Percentiles rank a stretch among this genome's conserved stretches.
Evolutionary conservation across 2,888 invertebrate genomes (phyloP).

Genomic region (Fragum whitleyi): DNA sequence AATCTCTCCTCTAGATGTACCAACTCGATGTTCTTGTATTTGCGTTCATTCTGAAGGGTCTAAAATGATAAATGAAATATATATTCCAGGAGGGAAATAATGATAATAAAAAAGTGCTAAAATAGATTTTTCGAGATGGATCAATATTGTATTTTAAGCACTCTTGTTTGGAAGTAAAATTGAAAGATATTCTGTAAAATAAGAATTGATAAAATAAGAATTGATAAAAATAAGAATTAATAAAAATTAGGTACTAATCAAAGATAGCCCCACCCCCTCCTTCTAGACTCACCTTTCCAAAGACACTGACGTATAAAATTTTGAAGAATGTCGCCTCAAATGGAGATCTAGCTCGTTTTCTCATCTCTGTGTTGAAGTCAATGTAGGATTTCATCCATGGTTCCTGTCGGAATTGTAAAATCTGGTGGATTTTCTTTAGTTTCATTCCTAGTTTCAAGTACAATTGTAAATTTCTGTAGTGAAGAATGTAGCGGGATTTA

Average conservation of each 20-base stretch:
- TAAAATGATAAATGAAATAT: background rate
- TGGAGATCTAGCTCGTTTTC: constrained; percentile 78
- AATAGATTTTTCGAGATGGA: background rate
- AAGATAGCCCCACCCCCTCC: too few species aligned
- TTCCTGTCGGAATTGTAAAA: too few species aligned
- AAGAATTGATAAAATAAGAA: background rate
- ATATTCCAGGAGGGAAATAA: background rate
- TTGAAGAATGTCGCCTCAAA: constrained; percentile 78
- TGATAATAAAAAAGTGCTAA: background rate
- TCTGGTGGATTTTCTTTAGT: too few species aligned
- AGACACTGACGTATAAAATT: constrained; percentile 77
- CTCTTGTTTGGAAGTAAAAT: too few species aligned
- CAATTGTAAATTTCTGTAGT: too few species aligned
- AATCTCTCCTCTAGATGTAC: constrained; percentile 38
- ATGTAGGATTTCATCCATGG: constrained; percentile 83
- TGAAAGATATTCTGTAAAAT: too few species aligned
- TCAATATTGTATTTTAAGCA: too few species aligned
- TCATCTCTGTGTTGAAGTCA: constrained; percentile 73
- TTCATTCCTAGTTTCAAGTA: constrained; percentile 62
- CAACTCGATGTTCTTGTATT: constrained; percentile 44
- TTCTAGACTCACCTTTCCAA: constrained; percentile 82
- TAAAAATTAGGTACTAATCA: background rate
- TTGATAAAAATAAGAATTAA: background rate
- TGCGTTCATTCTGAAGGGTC: constrained; percentile 56
- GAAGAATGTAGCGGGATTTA: too few species aligned